Evolutionary conservation across 2,113 vertebrate genomes (phyloP).

Genomic region (Bubo bubo): DNA sequence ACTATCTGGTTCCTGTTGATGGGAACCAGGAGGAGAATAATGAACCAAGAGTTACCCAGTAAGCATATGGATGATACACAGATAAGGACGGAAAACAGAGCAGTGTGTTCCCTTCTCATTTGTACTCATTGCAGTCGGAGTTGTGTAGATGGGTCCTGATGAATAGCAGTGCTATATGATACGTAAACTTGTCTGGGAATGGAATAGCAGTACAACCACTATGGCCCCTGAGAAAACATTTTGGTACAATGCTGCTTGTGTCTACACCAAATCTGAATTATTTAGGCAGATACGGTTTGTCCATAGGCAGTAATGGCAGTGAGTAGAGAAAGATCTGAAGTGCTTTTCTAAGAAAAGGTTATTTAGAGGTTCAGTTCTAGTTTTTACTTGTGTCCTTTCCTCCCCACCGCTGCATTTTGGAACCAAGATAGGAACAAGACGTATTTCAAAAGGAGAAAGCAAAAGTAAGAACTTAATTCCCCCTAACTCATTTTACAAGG

Average conservation of each 20-base stretch:
- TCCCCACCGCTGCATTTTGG: rapidly evolving
- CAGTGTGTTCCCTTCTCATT: neutral
- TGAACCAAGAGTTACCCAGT: neutral
- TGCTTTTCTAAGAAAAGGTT: neutral
- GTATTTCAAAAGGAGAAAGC: neutral
- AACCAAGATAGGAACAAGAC: neutral
- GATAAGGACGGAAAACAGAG: neutral
- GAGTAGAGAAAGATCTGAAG: neutral
- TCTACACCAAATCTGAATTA: neutral
- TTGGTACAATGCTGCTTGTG: neutral
- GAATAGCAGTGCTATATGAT: rapidly evolving
- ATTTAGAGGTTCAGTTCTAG: neutral
- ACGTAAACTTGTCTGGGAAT: neutral
- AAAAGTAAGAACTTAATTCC: neutral
- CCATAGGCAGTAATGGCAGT: neutral
- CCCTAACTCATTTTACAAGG: neutral
- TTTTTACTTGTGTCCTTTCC: neutral
- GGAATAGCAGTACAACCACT: neutral
- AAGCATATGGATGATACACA: neutral
- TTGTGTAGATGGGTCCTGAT: neutral
- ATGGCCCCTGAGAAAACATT: neutral
- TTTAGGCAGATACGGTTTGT: neutral
- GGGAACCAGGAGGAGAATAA: conserved; percentile 1
- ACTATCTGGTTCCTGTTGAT: conserved; percentile 15
- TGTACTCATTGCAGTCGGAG: neutral